Evolutionary conservation across 2,113 vertebrate species (phyloP).

Genomic region (Proteles cristata): DNA sequence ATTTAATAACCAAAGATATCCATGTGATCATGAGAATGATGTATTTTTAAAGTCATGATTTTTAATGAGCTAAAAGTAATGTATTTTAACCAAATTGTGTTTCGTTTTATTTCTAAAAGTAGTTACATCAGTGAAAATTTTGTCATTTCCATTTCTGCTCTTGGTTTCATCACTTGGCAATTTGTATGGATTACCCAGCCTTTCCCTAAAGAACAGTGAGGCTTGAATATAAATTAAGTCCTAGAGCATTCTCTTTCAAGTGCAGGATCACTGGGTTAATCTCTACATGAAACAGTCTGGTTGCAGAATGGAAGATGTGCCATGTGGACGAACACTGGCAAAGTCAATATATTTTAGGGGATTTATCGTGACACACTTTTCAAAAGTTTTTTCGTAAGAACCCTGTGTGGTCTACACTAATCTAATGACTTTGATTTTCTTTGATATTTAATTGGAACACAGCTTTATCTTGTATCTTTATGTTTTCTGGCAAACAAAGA

Average conservation of each 20-base stretch:
- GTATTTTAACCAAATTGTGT: neutral
- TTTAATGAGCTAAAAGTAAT: neutral
- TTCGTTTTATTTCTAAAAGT: conserved; percentile 9
- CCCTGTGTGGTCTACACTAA: conserved; percentile 81
- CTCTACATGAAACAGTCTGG: conserved; percentile 82
- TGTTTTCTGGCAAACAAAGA: conserved; percentile 80
- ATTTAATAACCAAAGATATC: neutral
- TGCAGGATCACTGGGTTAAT: conserved; percentile 85
- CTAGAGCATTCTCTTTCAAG: conserved; percentile 83
- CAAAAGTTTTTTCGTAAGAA: conserved; percentile 78
- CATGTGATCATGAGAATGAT: neutral
- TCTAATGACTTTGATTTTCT: conserved; percentile 82
- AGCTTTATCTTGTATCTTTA: conserved; percentile 75
- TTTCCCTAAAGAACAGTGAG: conserved; percentile 75
- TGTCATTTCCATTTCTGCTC: conserved; percentile 61
- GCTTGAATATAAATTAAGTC: conserved; percentile 84
- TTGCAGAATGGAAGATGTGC: conserved; percentile 79
- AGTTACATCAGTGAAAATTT: conserved; percentile 42
- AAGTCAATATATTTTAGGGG: conserved; percentile 84
- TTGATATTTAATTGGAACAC: conserved; percentile 83
- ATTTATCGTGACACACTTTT: conserved; percentile 82
- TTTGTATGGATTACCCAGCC: conserved; percentile 80
- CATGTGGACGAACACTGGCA: conserved; percentile 79
- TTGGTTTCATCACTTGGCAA: conserved; percentile 59
- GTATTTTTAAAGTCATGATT: neutral